Evolutionary conservation across 2,888 invertebrate species (phyloP), one percentile per base, ranked within the genome.

Genomic region (Acrobasis suavella): DNA sequence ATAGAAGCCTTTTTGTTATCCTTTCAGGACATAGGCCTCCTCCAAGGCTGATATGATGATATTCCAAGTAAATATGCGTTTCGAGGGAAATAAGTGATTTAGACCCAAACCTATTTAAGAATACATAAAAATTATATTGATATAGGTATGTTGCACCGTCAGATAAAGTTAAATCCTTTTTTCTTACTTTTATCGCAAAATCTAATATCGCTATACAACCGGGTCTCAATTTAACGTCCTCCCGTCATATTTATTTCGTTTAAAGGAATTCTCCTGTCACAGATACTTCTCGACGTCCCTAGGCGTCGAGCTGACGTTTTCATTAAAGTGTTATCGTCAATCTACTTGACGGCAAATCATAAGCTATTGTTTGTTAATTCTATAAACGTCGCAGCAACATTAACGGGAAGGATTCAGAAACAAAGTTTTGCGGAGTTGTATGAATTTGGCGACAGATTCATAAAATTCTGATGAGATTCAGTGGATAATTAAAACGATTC

Each of bases 321-420:
- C 84, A 84, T 84, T 83, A 83, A 83, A 83, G 72, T 76, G 81
- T 80, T 82, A 79, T 78, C 78, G 78, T 70, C 72, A 73, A 77
- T 77, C 71, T 74, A 69, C 78, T 74, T 82, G 81, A 81, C 78
- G 75, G 74, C 69, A 74, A 80, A 78, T 83, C 81, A 80, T 78
- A 78, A 79, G 75, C 78, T 67, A 77, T 80, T 80, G 82, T 84
- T 81, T 76, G 70, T 72, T 80, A 81, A 83, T 80, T 75, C 72
- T 56, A 56, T 56, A 56, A 56, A 56, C 42, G 55, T 56, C 73
- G 60, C 54, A 65, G 69, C 14, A 70, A 73, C 70, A 67, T 66
- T 77, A 71, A 75, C 69, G 67, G 76, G 69, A 67, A 73, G 69
- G 69, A 70, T 73, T 70, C 67, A 72, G 72, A 68, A 65, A 67